phyloP scores from a whole-genome alignment of 2,888 invertebrate genomes.

The Autographa pulchrina region DNA sequence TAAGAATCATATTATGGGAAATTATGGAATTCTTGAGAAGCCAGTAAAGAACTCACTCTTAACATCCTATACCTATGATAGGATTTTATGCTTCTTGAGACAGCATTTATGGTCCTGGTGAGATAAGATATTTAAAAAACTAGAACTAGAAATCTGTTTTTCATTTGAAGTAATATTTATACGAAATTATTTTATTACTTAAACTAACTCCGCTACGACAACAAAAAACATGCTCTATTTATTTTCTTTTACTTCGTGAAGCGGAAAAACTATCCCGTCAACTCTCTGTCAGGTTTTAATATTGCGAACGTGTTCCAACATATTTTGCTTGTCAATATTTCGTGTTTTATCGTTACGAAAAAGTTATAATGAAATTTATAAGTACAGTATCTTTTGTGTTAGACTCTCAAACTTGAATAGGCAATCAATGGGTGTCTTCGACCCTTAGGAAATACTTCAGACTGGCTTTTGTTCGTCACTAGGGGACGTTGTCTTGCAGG shows the following conservation, averaged over 20 bases:
- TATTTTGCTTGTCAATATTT: slow-evolving; percentile 12
- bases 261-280: background rate
- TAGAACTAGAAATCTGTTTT: no score
- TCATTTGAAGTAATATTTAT: no score
- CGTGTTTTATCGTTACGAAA: slow-evolving; percentile 11
- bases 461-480: slow-evolving; percentile 16
- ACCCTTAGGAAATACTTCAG: slow-evolving; percentile 18
- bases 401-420: slow-evolving; percentile 32
- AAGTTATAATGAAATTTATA: slow-evolving; percentile 20
- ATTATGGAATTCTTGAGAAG: background rate
- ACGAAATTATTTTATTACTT: no score
- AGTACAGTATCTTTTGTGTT: slow-evolving; percentile 25
- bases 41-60: no score
- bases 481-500: background rate
- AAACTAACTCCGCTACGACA: background rate
- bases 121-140: no score
- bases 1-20: background rate
- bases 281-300: slow-evolving; percentile 1
- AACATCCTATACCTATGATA: no score
- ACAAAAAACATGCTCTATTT: background rate
- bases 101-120: no score
- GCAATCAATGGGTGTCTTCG: slow-evolving; percentile 50
- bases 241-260: slow-evolving; percentile 2
- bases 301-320: background rate
- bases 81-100: no score